phyloP scores from a whole-genome alignment of 2,888 invertebrate species.

The Pheosia gnoma region DNA sequence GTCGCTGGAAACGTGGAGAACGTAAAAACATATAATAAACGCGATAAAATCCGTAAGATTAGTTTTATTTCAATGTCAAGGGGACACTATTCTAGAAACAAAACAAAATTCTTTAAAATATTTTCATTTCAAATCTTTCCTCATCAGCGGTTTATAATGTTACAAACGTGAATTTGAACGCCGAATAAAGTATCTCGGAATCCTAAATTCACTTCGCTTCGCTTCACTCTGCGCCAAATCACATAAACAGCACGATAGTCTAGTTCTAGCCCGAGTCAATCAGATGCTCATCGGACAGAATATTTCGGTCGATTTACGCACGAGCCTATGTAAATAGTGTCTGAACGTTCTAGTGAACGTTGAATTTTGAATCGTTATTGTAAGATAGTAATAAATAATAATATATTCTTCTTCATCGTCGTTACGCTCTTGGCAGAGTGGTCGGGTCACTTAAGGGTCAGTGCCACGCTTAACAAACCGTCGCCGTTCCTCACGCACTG shows the following conservation, averaged over 20 bases:
- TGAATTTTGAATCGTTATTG: background rate
- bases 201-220: background rate
- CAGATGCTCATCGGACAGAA: constrained; percentile 29
- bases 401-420: background rate
- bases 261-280: constrained; percentile 33
- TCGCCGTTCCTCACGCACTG: too few relatives aligned
- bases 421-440: too few relatives aligned
- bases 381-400: background rate
- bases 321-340: constrained; percentile 6
- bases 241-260: background rate
- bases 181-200: constrained; percentile 5
- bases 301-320: constrained; percentile 27
- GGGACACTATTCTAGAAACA: background rate
- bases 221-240: constrained; percentile 6
- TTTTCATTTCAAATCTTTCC: background rate
- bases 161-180: background rate
- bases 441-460: too few relatives aligned
- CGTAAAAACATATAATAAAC: too few relatives aligned
- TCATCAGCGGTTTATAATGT: background rate
- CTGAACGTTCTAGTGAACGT: background rate
- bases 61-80: too few relatives aligned
- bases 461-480: too few relatives aligned
- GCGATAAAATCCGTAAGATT: too few relatives aligned
- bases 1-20: too few relatives aligned
- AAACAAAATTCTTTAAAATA: background rate